Percentiles rank a stretch among this genome's conserved stretches.
Conservation (phyloP, 2,888 invertebrate species). For the Patella caerulea region DNA sequence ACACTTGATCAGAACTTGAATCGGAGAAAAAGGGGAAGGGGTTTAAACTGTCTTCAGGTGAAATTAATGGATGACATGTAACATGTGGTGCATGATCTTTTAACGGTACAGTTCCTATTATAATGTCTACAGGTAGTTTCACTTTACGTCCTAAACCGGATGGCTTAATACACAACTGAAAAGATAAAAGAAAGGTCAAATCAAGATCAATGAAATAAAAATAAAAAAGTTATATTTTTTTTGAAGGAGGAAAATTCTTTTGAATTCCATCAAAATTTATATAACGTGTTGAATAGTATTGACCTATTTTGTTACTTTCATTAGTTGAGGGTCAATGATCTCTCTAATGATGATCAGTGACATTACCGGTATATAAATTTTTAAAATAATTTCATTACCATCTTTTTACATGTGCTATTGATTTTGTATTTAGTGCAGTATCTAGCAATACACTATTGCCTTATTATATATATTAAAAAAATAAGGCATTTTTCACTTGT, state of each 20-base stretch:
- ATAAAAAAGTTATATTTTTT: not conserved
- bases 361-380: too few species aligned
- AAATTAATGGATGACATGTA: constrained; percentile 61
- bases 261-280: too few species aligned
- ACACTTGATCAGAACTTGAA: constrained; percentile 52
- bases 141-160: constrained; percentile 63
- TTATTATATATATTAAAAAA: too few species aligned
- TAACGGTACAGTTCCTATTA: constrained; percentile 62
- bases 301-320: not conserved
- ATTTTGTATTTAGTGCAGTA: too few species aligned
- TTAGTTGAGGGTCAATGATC: not conserved
- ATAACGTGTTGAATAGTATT: too few species aligned
- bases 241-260: not conserved
- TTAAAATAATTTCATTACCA: too few species aligned
- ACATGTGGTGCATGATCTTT: constrained; percentile 51
- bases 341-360: not conserved
- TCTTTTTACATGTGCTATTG: too few species aligned
- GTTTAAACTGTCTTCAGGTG: constrained; percentile 49
- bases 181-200: constrained; percentile 15
- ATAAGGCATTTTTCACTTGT: too few species aligned
- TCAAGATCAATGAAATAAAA: not conserved
- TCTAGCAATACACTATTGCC: too few species aligned
- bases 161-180: constrained; percentile 62
- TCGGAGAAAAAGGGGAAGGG: constrained; percentile 59
- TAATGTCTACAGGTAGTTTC: constrained; percentile 62